Evolutionary conservation across 2,113 vertebrate species (phyloP).

Genomic region (Pygoscelis adeliae): DNA sequence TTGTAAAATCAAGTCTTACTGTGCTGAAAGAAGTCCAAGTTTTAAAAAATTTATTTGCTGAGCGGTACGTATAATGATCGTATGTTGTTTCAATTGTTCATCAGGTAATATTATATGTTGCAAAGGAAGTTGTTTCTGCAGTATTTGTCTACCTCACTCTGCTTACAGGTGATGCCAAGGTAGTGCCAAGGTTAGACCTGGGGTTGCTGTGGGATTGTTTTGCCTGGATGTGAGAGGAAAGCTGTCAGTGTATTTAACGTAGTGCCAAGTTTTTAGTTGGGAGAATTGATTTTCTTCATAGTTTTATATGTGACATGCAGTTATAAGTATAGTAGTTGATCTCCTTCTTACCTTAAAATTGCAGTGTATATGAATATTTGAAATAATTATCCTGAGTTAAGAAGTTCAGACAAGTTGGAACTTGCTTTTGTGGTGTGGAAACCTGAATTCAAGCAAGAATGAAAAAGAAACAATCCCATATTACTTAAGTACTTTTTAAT

Average conservation of each 20-base stretch:
- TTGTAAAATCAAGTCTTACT: not conserved
- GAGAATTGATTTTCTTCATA: not conserved
- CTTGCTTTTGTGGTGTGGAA: not conserved
- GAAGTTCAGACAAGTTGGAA: not conserved
- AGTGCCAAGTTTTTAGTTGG: not conserved
- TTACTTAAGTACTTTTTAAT: not conserved
- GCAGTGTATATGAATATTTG: not conserved
- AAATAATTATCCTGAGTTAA: not conserved
- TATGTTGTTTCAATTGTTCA: not conserved
- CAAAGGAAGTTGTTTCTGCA: not conserved
- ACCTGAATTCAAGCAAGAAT: not conserved
- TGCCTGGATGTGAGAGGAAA: not conserved
- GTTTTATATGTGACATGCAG: not conserved
- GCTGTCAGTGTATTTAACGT: not conserved
- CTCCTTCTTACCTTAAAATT: not conserved
- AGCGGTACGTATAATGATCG: fast-evolving
- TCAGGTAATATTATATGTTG: too few species aligned
- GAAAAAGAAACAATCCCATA: not conserved
- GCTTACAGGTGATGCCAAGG: not conserved
- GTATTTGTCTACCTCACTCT: not conserved
- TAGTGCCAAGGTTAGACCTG: not conserved
- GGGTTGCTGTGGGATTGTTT: not conserved
- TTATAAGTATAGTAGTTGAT: not conserved
- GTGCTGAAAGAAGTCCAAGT: not conserved
- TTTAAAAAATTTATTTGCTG: not conserved